These are phyloP conservation scores for Chlamydotis undulata DNA, from an alignment of 2,113 vertebrate genomes.

Conservation along the genomic window DNA sequence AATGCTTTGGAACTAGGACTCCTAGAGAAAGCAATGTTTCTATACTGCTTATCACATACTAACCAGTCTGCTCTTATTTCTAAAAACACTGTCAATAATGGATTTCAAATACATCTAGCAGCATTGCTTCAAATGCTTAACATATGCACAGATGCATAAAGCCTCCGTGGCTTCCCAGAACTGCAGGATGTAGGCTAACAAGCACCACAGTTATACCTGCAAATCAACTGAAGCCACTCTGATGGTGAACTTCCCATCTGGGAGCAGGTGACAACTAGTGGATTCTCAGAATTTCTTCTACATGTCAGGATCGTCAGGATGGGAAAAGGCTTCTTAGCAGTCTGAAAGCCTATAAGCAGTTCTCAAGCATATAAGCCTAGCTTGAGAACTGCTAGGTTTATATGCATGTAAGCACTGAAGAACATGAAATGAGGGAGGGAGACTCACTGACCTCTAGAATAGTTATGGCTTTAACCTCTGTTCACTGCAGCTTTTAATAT, in stretches of 20 bases:
- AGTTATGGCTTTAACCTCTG: not conserved
- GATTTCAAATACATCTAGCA: not conserved
- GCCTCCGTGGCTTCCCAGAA: not conserved
- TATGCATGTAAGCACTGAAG: not conserved
- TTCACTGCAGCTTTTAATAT: not conserved
- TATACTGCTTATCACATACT: not conserved
- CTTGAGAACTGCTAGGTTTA: not conserved
- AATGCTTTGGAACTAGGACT: not conserved
- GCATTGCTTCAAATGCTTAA: not conserved
- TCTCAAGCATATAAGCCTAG: too few relatives aligned
- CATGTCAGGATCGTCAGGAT: accelerated
- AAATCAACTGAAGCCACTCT: not conserved
- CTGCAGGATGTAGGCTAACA: not conserved
- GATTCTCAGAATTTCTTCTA: not conserved
- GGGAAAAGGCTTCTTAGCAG: not conserved
- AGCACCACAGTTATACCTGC: not conserved
- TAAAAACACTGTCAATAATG: not conserved
- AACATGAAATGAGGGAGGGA: not conserved
- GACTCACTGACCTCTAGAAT: not conserved
- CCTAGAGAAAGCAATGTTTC: not conserved
- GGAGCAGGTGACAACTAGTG: not conserved
- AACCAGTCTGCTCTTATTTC: not conserved
- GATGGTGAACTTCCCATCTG: not conserved
- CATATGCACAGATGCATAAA: accelerated
- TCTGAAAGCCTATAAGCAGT: not conserved